Evolutionary conservation across 2,888 invertebrate genomes (phyloP).

Genomic region (Myopa tessellatipennis): DNA sequence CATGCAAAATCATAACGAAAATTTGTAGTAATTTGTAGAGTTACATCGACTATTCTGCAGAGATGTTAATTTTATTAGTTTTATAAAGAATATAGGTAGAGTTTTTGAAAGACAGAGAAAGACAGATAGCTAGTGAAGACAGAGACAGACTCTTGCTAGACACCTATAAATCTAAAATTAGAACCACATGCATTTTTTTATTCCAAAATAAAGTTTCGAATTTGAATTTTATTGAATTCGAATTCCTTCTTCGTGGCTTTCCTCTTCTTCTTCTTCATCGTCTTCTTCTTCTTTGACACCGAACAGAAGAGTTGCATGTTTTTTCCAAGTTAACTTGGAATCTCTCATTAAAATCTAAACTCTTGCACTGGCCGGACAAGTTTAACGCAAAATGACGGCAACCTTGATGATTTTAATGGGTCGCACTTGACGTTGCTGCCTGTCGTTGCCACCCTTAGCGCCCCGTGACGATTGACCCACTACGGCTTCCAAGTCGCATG

Average conservation of each 20-base stretch:
- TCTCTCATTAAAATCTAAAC: slow-evolving; percentile 13
- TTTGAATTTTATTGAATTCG: not conserved
- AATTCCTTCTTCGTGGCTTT: not conserved
- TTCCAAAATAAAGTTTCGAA: no score
- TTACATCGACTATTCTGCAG: no score
- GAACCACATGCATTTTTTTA: not conserved
- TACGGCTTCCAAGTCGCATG: slow-evolving; percentile 20
- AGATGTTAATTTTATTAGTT: no score
- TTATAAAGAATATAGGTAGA: no score
- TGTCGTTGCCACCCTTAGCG: not conserved
- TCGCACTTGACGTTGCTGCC: slow-evolving; percentile 34
- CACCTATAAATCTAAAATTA: not conserved
- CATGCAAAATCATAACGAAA: no score
- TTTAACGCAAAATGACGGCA: slow-evolving; percentile 11
- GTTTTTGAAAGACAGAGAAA: no score
- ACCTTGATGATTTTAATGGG: slow-evolving; percentile 41
- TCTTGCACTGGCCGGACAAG: not conserved
- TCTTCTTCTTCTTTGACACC: not conserved
- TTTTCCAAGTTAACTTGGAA: slow-evolving; percentile 1
- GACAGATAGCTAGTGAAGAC: no score
- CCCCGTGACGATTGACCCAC: slow-evolving; percentile 15
- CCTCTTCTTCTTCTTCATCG: not conserved
- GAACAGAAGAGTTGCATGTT: slow-evolving; percentile 4
- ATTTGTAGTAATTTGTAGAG: no score
- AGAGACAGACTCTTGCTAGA: not conserved